Evolutionary conservation across 2,888 invertebrate species (phyloP), one percentile per base, ranked within the genome.

Genomic region (Tipula confusa): DNA sequence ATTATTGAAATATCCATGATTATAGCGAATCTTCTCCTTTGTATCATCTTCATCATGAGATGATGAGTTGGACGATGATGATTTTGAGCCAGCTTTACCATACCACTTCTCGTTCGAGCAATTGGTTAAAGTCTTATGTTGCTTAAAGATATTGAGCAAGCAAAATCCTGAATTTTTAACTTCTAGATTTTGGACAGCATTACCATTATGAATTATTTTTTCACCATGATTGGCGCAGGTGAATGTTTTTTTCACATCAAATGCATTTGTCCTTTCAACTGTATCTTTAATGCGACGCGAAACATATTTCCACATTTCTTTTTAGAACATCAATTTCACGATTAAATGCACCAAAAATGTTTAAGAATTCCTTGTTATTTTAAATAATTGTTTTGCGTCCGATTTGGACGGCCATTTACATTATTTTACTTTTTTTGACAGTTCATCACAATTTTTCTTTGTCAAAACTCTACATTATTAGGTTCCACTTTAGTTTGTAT

Each of bases 261-360:
- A 90, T 86, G 90, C 90, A 86, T 90, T 90, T 86, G 90, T 89
- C 86, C 90, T 89, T 86, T 91, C 91, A 85, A 91, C 88, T 33
- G 90, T 90, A 85, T 91, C 91, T 86, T 90, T 89, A 83, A 91
- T 87, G 83, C 91, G 90, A 38, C 91, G 89, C 31, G 91, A 88
- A 83, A 91, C 90, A 90, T 90, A 91, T 88, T 91, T 91, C 91
- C 91, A 92, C 92, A 92, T 92, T 85, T 85, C 89, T 86, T 83
- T 18, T 24, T 64, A 64, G 64, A 64, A 64, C 64, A 64, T 64
- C 64, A 64, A 64, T 82, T 33, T 24, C 15, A 24, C 15, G 33
- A 33, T 24, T 11, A 33, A 82, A 3, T 31, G 15, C 9, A 18
- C 64, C 64, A 64, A 64, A 64, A 64, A 4, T 64, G 9, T 24